phyloP scores from a whole-genome alignment of 2,888 invertebrate species.

The Leuctra nigra region DNA sequence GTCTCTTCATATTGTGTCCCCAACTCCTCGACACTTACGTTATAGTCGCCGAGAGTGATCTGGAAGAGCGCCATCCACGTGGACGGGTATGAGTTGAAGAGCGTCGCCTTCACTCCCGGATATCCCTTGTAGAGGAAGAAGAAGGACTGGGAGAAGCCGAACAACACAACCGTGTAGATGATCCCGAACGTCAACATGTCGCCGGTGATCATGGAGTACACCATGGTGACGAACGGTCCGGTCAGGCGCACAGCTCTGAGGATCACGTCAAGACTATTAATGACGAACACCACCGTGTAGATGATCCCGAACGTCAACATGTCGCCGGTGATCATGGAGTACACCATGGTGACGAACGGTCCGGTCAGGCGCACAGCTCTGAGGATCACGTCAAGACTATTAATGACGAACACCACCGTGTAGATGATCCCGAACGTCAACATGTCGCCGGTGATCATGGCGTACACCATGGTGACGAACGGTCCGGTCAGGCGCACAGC shows the following conservation, averaged over 20 bases:
- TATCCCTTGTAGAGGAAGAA: slow-evolving; percentile 90
- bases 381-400: too few species aligned
- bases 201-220: slow-evolving; percentile 97
- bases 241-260: slow-evolving; percentile 85
- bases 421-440: slow-evolving; percentile 97
- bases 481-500: slow-evolving; percentile 94
- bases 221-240: slow-evolving; percentile 99
- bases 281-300: slow-evolving; percentile 86
- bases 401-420: slow-evolving; percentile 82
- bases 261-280: too few species aligned
- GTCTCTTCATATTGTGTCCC: too few species aligned
- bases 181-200: slow-evolving; percentile 98
- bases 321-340: slow-evolving; percentile 98
- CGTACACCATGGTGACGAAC: slow-evolving; percentile 99
- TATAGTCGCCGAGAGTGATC: slow-evolving; percentile 96
- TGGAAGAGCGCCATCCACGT: slow-evolving; percentile 99
- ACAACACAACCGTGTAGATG: slow-evolving; percentile 89
- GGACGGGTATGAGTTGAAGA: slow-evolving; percentile 77
- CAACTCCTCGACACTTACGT: too few species aligned
- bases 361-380: slow-evolving; percentile 93
- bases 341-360: slow-evolving; percentile 99
- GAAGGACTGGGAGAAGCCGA: slow-evolving; percentile 94
- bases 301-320: slow-evolving; percentile 98
- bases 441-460: slow-evolving; percentile 99
- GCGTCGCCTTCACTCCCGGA: slow-evolving; percentile 70